Conservation (phyloP, 2,113 vertebrate genomes). For the Aptenodytes patagonicus region DNA sequence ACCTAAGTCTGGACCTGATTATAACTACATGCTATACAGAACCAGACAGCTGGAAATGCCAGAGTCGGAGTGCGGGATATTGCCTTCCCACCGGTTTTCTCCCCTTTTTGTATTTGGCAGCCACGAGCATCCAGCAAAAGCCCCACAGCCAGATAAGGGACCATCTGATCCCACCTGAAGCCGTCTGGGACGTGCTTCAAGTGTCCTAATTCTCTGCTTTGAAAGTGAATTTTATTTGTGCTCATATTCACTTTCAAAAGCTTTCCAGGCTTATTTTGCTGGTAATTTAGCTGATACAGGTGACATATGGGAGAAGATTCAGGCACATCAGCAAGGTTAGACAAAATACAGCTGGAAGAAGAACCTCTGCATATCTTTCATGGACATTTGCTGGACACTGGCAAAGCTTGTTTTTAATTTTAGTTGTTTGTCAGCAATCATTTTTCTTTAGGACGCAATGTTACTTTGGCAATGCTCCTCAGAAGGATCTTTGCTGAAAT, state of each 20-base stretch:
- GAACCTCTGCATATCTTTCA: fast-evolving
- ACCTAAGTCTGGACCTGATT: fast-evolving
- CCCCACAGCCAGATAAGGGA: not conserved
- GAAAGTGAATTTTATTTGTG: not conserved
- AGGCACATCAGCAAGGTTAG: fast-evolving
- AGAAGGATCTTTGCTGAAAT: not conserved
- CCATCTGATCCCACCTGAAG: not conserved
- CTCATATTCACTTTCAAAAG: not conserved
- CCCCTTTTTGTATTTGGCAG: fast-evolving
- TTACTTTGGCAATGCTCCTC: not conserved
- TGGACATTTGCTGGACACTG: not conserved
- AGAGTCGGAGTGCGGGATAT: fast-evolving
- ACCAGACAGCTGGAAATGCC: not conserved
- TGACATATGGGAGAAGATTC: fast-evolving
- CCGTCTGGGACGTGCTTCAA: fast-evolving
- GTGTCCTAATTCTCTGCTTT: not conserved
- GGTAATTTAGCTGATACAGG: not conserved
- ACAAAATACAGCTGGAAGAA: not conserved
- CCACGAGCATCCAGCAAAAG: not conserved
- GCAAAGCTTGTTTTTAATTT: not conserved
- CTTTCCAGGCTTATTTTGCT: fast-evolving
- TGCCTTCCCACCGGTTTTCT: fast-evolving
- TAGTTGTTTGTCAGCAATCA: not conserved
- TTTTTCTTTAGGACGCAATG: not conserved
- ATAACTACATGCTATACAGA: fast-evolving